These are phyloP conservation scores for Orthosia incerta DNA, from an alignment of 2,888 invertebrate species.

Conservation along the genomic window DNA sequence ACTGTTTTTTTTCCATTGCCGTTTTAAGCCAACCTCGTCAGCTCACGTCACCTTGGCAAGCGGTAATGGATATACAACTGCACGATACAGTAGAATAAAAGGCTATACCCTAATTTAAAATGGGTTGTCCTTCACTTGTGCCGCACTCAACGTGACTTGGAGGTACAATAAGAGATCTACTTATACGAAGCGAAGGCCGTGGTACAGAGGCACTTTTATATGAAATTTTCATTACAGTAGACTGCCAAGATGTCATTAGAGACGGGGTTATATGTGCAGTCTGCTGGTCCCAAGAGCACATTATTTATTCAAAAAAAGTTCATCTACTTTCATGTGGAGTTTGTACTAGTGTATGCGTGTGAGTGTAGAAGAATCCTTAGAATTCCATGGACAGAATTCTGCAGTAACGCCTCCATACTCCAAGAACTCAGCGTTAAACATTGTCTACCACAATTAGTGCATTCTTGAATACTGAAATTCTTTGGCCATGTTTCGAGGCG, in stretches of 20 bases:
- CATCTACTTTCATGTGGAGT: too few relatives aligned
- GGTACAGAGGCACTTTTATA: constrained; percentile 26
- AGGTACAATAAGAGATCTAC: constrained; percentile 19
- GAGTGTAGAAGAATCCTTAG: too few relatives aligned
- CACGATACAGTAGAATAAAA: background rate
- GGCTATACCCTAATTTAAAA: constrained; percentile 6
- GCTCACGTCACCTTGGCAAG: background rate
- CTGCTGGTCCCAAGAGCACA: background rate
- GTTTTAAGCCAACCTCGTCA: background rate
- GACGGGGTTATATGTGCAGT: constrained; percentile 1
- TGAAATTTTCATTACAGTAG: constrained; percentile 13
- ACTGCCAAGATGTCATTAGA: constrained; percentile 12
- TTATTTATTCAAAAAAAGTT: background rate
- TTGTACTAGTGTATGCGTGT: too few relatives aligned
- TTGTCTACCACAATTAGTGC: too few relatives aligned
- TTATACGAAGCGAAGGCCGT: background rate
- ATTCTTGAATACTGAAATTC: too few relatives aligned
- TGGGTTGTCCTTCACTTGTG: constrained; percentile 19
- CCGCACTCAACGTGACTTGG: constrained; percentile 54
- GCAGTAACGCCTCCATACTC: too few relatives aligned
- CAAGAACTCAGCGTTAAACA: background rate
- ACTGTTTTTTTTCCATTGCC: constrained; percentile 23
- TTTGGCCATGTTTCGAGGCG: too few relatives aligned
- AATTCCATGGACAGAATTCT: too few relatives aligned
- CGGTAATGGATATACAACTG: constrained; percentile 33